Evolutionary conservation across 2,888 invertebrate genomes (phyloP), one percentile per base, ranked within the genome.

Genomic region (Drosophila kanekoi): DNA sequence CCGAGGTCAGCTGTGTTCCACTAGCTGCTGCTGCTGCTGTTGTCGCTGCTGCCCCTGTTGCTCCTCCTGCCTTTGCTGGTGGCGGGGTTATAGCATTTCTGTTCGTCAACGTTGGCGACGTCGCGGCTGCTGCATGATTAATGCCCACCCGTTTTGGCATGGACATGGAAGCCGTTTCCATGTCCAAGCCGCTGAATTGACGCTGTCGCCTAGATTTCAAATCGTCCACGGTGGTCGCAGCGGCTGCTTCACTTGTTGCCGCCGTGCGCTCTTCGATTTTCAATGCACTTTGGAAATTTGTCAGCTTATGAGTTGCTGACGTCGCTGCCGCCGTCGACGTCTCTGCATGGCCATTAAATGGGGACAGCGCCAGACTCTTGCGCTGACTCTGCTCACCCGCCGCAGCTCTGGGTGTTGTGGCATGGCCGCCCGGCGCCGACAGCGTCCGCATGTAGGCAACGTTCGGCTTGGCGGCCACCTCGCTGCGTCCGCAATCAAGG

Each of bases 71-170:
- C 61, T 69, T 65, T 43, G 69, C 65, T 23, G 83, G 81, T 38
- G 85, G 88, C 60, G 88, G 85, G 54, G 88, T 87, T 68, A 81
- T 75, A 52, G 65, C 77, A 58, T 87, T 87, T 79, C 83, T 77
- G 67, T 41, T 81, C 71, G 71, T 54, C 76, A 77, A 62, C 44
- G 79, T 74, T 67, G 79, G 69, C 72, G 81, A 78, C 81, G 82
- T 85, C 80, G 89, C 78, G 65, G 74, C 76, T 76, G 77, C 70
- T 72, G 81, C 77, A 78, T 89, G 90, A 90, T 89, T 90, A 85
- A 90, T 84, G 84, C 90, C 90, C 81, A 91, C 91, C 90, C 90
- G 91, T 91, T 91, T 91, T 89, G 91, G 91, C 79, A 80, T 89
- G 79, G 88, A 82, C 83, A 80, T 77, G 61, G 85, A 59, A 62